Evolutionary conservation across 2,113 vertebrate genomes (phyloP), one percentile per base, ranked within the genome.

Genomic region (Oreotrochilus melanogaster): DNA sequence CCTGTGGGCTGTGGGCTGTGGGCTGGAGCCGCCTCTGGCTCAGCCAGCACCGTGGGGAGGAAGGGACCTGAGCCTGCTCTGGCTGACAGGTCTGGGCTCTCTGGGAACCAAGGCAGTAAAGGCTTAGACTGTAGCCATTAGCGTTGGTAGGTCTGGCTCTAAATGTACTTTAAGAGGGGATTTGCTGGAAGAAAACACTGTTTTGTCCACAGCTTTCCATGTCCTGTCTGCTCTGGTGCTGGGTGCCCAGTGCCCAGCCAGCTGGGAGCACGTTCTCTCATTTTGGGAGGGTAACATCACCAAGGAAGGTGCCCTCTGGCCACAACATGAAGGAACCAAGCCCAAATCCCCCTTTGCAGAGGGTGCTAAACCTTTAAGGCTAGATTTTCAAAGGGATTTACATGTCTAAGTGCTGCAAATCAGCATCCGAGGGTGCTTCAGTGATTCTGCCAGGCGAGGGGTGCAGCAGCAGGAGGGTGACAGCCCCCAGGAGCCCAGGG

Each of bases 121-220:
- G 43, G 94, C 89, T 95, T 72, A 91, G 54, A 61, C 71, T 65
- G 35, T 8, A 61, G 54, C 89, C 74, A 86, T 75, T 94, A 92
- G 30, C 80, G 48, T 27, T 9, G 5, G 78, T 69, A 89, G 85
- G 79, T 78, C 37, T 65, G 72, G 72, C 62, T 88, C 64, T 88
- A 69, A 96, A 95, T 89, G 89, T 85, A 92, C 81, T 87, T 54
- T 69, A 24, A 13, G 69, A 92, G 43, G 2, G 3, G 73, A 95
- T 75, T 45, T 92, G 45, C 80, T 91, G 80, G 61, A 92, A 91
- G 28, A 92, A 81, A 57, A 82, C 43, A 30, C 50, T 2, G 1
- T 65, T 94, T 91, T n/a, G 85, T 89, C 66, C 3, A 15, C 42
- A 0, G 0, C 42, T 95, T 93, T 50, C 80, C 45, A 37, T 3